Conservation (phyloP, 2,888 invertebrate genomes). For the Andrena fulva region DNA sequence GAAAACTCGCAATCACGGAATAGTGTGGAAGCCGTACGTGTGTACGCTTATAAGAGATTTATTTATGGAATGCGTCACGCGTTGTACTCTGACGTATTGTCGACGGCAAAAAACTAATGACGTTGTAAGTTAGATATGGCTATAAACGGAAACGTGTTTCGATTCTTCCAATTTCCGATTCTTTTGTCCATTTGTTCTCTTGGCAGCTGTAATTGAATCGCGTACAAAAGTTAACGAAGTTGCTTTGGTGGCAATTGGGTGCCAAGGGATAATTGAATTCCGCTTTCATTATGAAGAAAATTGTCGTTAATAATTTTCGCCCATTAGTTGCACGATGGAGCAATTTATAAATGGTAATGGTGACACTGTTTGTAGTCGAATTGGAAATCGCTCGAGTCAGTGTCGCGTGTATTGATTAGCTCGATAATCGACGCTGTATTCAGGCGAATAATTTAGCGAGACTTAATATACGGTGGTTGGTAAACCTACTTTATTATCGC, state of each 20-base stretch:
- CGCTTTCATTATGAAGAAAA: not conserved
- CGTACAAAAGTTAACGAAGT: too few relatives aligned
- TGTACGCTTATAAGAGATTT: constrained; percentile 5
- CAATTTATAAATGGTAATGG: not conserved
- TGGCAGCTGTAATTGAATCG: too few relatives aligned
- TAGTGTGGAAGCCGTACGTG: not conserved
- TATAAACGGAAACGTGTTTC: too few relatives aligned
- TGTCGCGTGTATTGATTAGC: constrained; percentile 4
- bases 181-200: too few relatives aligned
- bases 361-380: constrained; percentile 1
- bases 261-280: too few relatives aligned
- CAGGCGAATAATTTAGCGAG: constrained; percentile 10
- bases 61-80: constrained; percentile 12
- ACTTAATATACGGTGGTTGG: constrained; percentile 3
- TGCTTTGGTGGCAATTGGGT: too few relatives aligned
- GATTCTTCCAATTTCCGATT: too few relatives aligned
- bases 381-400: constrained; percentile 14
- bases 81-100: not conserved
- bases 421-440: constrained; percentile 25
- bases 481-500: not conserved
- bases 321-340: not conserved
- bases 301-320: not conserved
- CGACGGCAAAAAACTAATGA: not conserved
- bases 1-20: not conserved
- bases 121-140: not conserved